These are phyloP conservation scores for Natrix natrix DNA, from an alignment of 2,797 vertebrate species.

Conservation along the genomic window DNA sequence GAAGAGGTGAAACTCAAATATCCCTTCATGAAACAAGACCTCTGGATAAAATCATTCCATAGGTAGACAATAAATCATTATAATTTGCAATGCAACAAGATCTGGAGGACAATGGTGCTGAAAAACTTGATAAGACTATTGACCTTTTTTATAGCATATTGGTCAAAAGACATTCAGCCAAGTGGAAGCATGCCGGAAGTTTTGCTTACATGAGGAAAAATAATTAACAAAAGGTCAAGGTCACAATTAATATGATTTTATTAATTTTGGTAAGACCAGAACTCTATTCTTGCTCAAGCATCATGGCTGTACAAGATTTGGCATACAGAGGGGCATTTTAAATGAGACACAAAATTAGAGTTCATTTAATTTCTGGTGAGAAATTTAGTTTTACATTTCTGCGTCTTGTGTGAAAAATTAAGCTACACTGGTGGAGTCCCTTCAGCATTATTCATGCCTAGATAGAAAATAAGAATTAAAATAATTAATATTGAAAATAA, in stretches of 20 bases:
- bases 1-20: neutral
- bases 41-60: neutral
- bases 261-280: neutral
- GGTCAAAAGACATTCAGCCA: neutral
- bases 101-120: neutral
- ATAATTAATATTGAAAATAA: conserved; percentile 5
- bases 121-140: neutral
- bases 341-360: conserved; percentile 19
- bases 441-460: neutral
- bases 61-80: neutral
- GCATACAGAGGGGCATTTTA: conserved; percentile 7
- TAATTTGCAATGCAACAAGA: neutral
- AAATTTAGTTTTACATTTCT: conserved; percentile 18
- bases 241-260: conserved; percentile 12
- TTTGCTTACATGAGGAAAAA: neutral
- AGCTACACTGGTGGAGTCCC: neutral
- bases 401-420: neutral
- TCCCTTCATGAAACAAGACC: neutral
- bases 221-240: neutral
- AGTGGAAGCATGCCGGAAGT: neutral
- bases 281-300: neutral
- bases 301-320: neutral
- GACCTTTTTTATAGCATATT: neutral
- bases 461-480: conserved; percentile 24
- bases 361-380: conserved; percentile 17